Percentiles rank a stretch among this genome's conserved stretches.
Conservation (phyloP, 2,113 vertebrate species). For the Bubalus kerabau region DNA sequence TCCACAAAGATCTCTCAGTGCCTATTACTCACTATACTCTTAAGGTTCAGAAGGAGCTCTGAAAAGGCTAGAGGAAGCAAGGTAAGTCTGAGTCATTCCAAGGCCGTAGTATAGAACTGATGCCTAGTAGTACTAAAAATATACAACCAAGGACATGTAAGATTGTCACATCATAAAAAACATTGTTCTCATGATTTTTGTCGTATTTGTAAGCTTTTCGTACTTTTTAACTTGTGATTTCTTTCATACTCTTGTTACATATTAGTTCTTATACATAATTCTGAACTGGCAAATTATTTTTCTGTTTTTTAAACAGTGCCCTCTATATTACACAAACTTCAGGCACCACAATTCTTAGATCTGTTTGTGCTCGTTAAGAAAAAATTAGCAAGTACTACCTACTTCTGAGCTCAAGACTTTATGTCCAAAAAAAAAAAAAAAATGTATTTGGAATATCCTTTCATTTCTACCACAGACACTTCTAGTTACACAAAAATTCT, state of each 20-base stretch:
- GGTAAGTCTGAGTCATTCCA: not conserved
- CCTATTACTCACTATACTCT: not conserved
- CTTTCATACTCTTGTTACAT: not conserved
- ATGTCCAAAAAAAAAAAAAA: slow-evolving; percentile 21
- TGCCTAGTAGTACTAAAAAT: not conserved
- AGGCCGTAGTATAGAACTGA: not conserved
- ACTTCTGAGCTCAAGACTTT: slow-evolving; percentile 22
- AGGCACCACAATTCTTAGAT: not conserved
- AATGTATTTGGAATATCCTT: not conserved
- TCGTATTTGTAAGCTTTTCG: not conserved
- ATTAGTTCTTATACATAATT: not conserved
- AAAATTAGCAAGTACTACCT: not conserved
- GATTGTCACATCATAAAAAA: not conserved
- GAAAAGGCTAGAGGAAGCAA: not conserved
- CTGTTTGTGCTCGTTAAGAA: not conserved
- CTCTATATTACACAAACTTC: not conserved
- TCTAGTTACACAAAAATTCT: not conserved
- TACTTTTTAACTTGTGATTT: not conserved
- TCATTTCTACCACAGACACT: not conserved
- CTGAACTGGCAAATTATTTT: not conserved
- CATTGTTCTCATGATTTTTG: not conserved
- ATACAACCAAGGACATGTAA: not conserved
- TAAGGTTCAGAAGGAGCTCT: not conserved
- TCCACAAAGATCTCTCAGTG: not conserved
- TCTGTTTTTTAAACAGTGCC: not conserved